Evolutionary conservation across 2,113 vertebrate genomes (phyloP).

Genomic region (Butorides virescens): DNA sequence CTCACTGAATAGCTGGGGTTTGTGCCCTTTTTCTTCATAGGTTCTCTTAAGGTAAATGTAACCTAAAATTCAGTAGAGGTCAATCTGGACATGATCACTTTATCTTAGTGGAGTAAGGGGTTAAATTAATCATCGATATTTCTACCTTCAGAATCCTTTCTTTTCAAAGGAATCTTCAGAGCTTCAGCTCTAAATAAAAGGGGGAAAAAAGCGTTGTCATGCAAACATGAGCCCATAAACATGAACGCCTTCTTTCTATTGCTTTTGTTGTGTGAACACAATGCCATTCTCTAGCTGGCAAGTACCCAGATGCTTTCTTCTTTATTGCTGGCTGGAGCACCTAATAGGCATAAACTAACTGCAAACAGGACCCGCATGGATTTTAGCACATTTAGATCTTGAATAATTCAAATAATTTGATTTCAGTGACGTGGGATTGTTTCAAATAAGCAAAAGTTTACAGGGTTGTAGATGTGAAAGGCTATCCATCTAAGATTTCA

Average conservation of each 20-base stretch:
- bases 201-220: not conserved
- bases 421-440: slow-evolving; percentile 38
- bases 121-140: slow-evolving; percentile 8
- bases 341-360: slow-evolving; percentile 67
- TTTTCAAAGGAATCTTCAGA: slow-evolving; percentile 41
- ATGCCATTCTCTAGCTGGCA: slow-evolving; percentile 47
- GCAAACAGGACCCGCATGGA: slow-evolving; percentile 53
- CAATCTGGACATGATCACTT: not conserved
- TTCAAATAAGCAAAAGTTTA: slow-evolving; percentile 66
- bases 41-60: not conserved
- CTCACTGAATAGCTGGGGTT: not conserved
- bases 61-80: not conserved
- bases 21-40: not conserved
- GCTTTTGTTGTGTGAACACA: slow-evolving; percentile 59
- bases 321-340: slow-evolving; percentile 53
- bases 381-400: slow-evolving; percentile 67
- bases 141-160: not conserved
- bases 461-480: not conserved
- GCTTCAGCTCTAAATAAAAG: not conserved
- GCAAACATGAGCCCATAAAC: slow-evolving; percentile 32
- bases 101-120: not conserved
- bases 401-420: slow-evolving; percentile 77
- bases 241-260: not conserved
- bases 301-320: slow-evolving; percentile 42
- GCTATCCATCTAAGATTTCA: not conserved